Evolutionary conservation across 2,797 vertebrate genomes (phyloP).

Genomic region (Sebastes kiyomatsui): DNA sequence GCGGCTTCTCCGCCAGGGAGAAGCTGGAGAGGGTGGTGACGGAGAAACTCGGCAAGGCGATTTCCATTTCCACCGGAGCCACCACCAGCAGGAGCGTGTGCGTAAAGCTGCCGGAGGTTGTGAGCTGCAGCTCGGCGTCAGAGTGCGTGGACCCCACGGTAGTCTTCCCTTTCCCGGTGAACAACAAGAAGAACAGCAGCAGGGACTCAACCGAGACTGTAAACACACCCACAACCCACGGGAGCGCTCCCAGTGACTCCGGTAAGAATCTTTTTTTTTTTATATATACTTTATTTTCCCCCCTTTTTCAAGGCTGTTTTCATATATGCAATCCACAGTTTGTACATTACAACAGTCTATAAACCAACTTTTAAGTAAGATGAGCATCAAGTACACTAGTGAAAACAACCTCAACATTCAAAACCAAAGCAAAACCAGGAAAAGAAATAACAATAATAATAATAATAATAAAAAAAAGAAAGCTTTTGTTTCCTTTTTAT

Average conservation of each 20-base stretch:
- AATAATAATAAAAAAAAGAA: too few relatives aligned
- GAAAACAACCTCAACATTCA: too few relatives aligned
- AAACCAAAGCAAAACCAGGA: too few relatives aligned
- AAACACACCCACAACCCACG: constrained; percentile 58
- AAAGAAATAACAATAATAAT: too few relatives aligned
- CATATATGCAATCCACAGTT: too few relatives aligned
- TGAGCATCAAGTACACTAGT: too few relatives aligned
- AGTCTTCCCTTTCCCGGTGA: constrained; percentile 92
- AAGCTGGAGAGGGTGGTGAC: constrained; percentile 93
- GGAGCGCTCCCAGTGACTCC: constrained; percentile 87
- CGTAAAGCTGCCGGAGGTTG: constrained; percentile 77
- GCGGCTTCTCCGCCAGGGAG: constrained; percentile 94
- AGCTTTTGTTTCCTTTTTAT: constrained; percentile 26
- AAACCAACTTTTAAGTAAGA: too few relatives aligned
- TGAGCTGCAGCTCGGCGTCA: constrained; percentile 80
- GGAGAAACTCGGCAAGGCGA: constrained; percentile 89
- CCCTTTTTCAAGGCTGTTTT: too few relatives aligned
- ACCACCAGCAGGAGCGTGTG: constrained; percentile 53
- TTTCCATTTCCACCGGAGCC: constrained; percentile 46
- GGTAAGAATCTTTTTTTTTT: constrained; percentile 77
- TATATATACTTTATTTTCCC: too few relatives aligned
- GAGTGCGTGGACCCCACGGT: constrained; percentile 93
- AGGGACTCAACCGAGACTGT: constrained; percentile 57
- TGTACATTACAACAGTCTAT: too few relatives aligned
- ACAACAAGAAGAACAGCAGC: constrained; percentile 83